Conservation (phyloP, 2,113 vertebrate genomes). For the Acanthisitta chloris region DNA sequence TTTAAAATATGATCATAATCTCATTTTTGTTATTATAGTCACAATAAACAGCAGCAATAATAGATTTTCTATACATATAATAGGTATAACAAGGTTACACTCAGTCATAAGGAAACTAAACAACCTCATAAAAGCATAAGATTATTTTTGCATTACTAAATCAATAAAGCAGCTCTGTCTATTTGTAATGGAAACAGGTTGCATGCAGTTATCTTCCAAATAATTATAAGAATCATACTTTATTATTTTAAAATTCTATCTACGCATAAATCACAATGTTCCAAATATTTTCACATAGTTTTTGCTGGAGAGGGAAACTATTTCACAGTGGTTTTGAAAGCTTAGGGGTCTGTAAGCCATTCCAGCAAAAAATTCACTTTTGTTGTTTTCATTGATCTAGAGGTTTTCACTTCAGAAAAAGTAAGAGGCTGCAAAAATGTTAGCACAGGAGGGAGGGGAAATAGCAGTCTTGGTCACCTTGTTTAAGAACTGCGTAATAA, state of each 20-base stretch:
- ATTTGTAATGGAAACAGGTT: slow-evolving; percentile 4
- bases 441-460: neutral
- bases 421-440: neutral
- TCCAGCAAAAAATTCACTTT: slow-evolving; percentile 7
- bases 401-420: slow-evolving; percentile 14
- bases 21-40: neutral
- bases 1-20: neutral
- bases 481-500: neutral
- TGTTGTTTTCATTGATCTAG: neutral
- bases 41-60: neutral
- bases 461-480: neutral
- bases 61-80: neutral
- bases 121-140: neutral
- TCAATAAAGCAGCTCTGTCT: slow-evolving; percentile 4
- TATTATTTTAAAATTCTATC: neutral
- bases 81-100: neutral
- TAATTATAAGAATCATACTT: neutral
- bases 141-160: slow-evolving; percentile 13
- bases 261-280: too few relatives aligned
- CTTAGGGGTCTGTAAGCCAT: neutral
- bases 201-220: neutral
- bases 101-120: neutral
- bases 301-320: neutral
- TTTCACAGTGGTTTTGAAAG: neutral
- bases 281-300: too few relatives aligned